phyloP scores from a whole-genome alignment of 1,140 invertebrate species.

The Drosophila subpulchrella region DNA sequence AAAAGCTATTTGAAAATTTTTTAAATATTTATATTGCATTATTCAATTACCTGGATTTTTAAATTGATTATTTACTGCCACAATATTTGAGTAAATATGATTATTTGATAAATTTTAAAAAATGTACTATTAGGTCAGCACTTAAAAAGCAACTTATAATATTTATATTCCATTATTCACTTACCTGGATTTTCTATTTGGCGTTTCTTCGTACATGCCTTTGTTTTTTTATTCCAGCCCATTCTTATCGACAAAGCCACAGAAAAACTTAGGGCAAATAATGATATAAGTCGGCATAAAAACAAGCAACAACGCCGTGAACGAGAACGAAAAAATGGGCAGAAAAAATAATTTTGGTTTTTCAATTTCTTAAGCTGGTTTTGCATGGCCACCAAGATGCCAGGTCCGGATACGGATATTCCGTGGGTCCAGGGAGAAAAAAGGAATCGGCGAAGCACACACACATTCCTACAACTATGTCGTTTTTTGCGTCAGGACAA shows the following conservation, averaged over 20 bases:
- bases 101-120: too few species aligned
- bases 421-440: slow-evolving; percentile 23
- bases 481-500: slow-evolving; percentile 53
- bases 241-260: slow-evolving; percentile 51
- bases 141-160: too few species aligned
- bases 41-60: not conserved
- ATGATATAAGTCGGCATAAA: slow-evolving; percentile 66
- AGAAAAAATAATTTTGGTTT: slow-evolving; percentile 58
- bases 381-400: slow-evolving; percentile 55
- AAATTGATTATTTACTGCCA: too few species aligned
- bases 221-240: not conserved
- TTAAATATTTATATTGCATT: not conserved
- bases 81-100: too few species aligned
- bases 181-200: not conserved
- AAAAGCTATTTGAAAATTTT: not conserved
- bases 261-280: slow-evolving; percentile 57
- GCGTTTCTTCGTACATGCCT: too few species aligned
- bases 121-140: too few species aligned
- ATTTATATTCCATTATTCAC: not conserved
- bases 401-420: slow-evolving; percentile 36
- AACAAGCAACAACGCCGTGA: slow-evolving; percentile 38
- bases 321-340: slow-evolving; percentile 26
- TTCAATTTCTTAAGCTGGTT: slow-evolving; percentile 78
- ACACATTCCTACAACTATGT: slow-evolving; percentile 36
- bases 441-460: not conserved